These are phyloP conservation scores for Eumaeus atala DNA, from an alignment of 1,140 invertebrate genomes.

Conservation along the genomic window DNA sequence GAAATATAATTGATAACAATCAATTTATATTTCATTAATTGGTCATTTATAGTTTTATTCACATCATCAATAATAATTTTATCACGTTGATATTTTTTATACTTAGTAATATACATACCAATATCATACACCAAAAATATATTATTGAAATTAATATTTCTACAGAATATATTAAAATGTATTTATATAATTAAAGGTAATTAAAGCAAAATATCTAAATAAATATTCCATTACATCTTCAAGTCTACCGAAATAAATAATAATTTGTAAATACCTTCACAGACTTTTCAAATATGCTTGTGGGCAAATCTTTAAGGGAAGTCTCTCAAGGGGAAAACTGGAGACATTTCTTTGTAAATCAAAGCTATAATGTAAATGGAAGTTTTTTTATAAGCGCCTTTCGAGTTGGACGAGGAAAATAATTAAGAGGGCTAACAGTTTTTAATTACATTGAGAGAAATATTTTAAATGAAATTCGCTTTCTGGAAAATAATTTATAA, in stretches of 20 bases:
- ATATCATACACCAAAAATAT: too few relatives aligned
- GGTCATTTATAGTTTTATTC: too few relatives aligned
- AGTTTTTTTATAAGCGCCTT: conserved; percentile 28
- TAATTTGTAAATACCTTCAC: neutral
- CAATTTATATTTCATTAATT: too few relatives aligned
- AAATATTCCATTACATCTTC: too few relatives aligned
- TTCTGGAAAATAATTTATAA: conserved; percentile 12
- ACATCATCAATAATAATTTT: too few relatives aligned
- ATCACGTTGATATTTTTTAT: too few relatives aligned
- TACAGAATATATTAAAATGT: too few relatives aligned
- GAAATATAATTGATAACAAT: too few relatives aligned
- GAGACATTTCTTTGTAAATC: conserved; percentile 23
- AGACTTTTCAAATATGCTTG: neutral
- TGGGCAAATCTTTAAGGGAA: conserved; percentile 17
- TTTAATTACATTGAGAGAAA: conserved; percentile 33
- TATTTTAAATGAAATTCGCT: conserved; percentile 35
- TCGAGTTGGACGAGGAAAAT: conserved; percentile 28
- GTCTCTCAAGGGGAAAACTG: conserved; percentile 26
- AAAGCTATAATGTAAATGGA: conserved; percentile 26
- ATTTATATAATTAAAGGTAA: too few relatives aligned
- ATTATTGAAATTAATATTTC: too few relatives aligned
- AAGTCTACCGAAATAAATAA: neutral
- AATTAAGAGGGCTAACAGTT: conserved; percentile 30
- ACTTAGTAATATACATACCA: too few relatives aligned
- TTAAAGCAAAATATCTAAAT: too few relatives aligned